Evolutionary conservation across 2,797 vertebrate species (phyloP).

Genomic region (Perodicticus potto): DNA sequence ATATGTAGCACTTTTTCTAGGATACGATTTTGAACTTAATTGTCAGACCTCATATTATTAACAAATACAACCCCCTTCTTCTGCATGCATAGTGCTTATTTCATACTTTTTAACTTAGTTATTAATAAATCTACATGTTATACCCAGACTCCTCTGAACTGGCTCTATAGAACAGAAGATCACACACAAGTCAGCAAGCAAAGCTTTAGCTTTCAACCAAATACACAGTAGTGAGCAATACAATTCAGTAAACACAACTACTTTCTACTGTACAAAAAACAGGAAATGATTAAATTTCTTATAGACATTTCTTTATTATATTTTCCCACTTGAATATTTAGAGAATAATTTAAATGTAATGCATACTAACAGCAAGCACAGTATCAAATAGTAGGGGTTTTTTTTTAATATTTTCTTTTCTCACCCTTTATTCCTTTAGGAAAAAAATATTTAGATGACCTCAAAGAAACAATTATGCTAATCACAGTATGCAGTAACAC

Average conservation of each 20-base stretch:
- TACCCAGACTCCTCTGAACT: conserved; percentile 33
- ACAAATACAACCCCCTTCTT: conserved; percentile 10
- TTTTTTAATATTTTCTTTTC: conserved; percentile 83
- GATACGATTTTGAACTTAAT: no score
- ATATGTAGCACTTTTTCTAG: no score
- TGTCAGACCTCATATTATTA: not conserved
- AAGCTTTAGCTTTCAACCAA: conserved; percentile 71
- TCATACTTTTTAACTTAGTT: conserved; percentile 39
- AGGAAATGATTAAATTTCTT: conserved; percentile 81
- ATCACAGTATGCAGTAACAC: conserved; percentile 85
- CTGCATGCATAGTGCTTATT: not conserved
- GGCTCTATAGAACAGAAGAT: conserved; percentile 28
- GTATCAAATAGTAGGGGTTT: conserved; percentile 85
- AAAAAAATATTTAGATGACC: conserved; percentile 83
- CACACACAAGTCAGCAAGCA: conserved; percentile 43
- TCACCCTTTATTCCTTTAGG: conserved; percentile 84
- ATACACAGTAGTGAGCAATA: conserved; percentile 60
- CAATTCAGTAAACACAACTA: conserved; percentile 74
- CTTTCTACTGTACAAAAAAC: conserved; percentile 80
- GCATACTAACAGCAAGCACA: conserved; percentile 85
- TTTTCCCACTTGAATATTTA: conserved; percentile 83
- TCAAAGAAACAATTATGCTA: conserved; percentile 88
- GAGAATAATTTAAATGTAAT: conserved; percentile 85
- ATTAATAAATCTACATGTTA: conserved; percentile 40
- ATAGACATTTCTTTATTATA: conserved; percentile 82